Evolutionary conservation across 2,113 vertebrate species (phyloP), one percentile per base, ranked within the genome.

Genomic region (Nesospiza acunhae): DNA sequence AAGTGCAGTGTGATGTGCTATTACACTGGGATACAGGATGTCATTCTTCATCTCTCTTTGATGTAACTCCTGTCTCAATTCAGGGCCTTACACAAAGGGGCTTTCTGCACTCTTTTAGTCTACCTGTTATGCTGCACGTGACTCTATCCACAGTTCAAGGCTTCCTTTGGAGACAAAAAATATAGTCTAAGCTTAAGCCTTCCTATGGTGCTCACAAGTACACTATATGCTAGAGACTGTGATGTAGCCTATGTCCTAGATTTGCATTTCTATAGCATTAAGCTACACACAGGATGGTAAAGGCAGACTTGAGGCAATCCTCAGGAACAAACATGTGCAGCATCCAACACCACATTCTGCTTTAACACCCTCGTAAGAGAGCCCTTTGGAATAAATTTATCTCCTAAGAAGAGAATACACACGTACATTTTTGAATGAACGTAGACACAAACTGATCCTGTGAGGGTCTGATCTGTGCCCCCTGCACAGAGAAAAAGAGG

Each of bases 381-480:
- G 4, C 6, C 28, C 23, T 86, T 80, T 18, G 28, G 72, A 90
- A 55, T 20, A 62, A 60, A 31, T 17, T n/a, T 66, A 15, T 70
- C 26, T 67, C 8, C 23, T 39, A 50, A 70, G 68, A 26, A 41
- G 15, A 58, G 4, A 91, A 62, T 62, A n/a, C 1, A 70, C 23
- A 46, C 0, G 1, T 19, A 68, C 52, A 30, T 62, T 81, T 69
- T 70, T 67, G 10, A 33, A 50, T 63, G 26, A 81, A 16, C 18
- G 22, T 3, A 39, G 11, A 35, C 14, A 47, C 0, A 1, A 73
- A 9, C 7, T 80, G 9, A 27, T 27, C 17, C n/a, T 5, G 5
- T 46, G 53, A 85, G 10, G 31, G 13, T 82, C 28, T 30, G 11
- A 13, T 42, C 19, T 66, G 18, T n/a, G 8, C 5, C 2, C 2